A percentile compares a stretch with the other conserved stretches of the same genome.
Conservation (phyloP, 2,888 invertebrate species). For the Drosophila subsilvestris region DNA sequence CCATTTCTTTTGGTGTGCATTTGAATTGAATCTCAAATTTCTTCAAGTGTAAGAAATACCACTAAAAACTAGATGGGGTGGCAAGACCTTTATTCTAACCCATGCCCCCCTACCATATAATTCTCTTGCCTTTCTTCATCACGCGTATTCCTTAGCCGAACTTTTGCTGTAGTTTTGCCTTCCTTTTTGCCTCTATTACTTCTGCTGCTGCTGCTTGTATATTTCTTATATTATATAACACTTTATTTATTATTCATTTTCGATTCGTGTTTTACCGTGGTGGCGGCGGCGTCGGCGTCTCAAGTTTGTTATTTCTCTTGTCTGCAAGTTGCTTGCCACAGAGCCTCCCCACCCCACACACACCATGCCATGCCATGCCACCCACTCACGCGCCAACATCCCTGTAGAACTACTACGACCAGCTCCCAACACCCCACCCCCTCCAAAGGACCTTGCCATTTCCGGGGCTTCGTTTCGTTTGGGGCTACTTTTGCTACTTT, state of each 20-base stretch:
- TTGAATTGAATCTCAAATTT: background rate
- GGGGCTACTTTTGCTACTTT: constrained; percentile 28
- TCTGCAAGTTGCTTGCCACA: constrained; percentile 75
- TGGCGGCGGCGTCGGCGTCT: constrained; percentile 53
- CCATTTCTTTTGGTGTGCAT: too few relatives aligned
- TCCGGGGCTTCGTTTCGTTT: constrained; percentile 34
- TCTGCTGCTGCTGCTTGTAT: constrained; percentile 42
- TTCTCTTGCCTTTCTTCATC: constrained; percentile 9
- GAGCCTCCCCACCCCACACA: constrained; percentile 7
- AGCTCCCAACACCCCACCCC: constrained; percentile 1
- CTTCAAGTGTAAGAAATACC: constrained; percentile 13
- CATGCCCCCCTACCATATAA: background rate
- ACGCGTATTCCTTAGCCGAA: constrained; percentile 38
- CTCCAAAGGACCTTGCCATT: constrained; percentile 47
- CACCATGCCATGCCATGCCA: constrained; percentile 3
- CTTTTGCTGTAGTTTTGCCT: constrained; percentile 52
- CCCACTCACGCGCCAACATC: background rate
- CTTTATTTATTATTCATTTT: constrained; percentile 83
- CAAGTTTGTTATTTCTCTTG: constrained; percentile 78
- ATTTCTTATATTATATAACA: constrained; percentile 81
- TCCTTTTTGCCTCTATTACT: constrained; percentile 19
- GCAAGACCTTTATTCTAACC: constrained; percentile 25
- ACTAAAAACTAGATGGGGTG: constrained; percentile 58
- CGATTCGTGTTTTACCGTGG: constrained; percentile 79
- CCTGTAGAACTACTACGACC: background rate